A percentile compares a stretch with the other conserved stretches of the same genome.
Conservation (phyloP, 2,888 invertebrate species). For the Eilema caniola region DNA sequence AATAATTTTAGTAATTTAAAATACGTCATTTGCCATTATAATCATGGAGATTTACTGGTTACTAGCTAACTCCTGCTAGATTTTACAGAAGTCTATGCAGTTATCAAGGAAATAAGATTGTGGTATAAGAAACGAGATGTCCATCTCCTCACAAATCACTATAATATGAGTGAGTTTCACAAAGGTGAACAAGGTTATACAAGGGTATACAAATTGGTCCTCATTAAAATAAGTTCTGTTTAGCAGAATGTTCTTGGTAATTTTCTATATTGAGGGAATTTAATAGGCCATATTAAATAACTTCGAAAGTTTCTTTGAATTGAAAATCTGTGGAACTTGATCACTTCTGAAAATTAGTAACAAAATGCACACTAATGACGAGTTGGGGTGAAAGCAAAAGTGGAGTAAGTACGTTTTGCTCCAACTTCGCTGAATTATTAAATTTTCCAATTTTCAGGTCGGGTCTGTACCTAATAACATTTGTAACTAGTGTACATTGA, state of each 20-base stretch:
- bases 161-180: too few species aligned
- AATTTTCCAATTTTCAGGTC: slow-evolving; percentile 57
- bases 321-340: slow-evolving; percentile 53
- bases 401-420: slow-evolving; percentile 39
- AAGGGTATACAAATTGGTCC: neutral
- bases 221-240: slow-evolving; percentile 34
- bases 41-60: too few species aligned
- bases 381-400: slow-evolving; percentile 49
- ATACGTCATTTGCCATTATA: too few species aligned
- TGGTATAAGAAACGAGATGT: too few species aligned
- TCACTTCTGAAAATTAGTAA: slow-evolving; percentile 52
- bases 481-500: slow-evolving; percentile 39
- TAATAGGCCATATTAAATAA: slow-evolving; percentile 21
- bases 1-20: too few species aligned
- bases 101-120: too few species aligned
- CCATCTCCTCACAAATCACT: too few species aligned
- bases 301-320: slow-evolving; percentile 35
- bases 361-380: slow-evolving; percentile 59
- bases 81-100: too few species aligned
- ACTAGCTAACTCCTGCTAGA: too few species aligned
- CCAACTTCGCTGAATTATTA: slow-evolving; percentile 57
- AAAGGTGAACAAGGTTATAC: too few species aligned
- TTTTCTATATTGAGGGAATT: slow-evolving; percentile 33
- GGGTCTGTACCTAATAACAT: slow-evolving; percentile 41
- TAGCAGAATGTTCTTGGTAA: slow-evolving; percentile 19